Base-by-base conservation (phyloP, 2,797 vertebrate species). In the Melanotaenia boesemani region DNA sequence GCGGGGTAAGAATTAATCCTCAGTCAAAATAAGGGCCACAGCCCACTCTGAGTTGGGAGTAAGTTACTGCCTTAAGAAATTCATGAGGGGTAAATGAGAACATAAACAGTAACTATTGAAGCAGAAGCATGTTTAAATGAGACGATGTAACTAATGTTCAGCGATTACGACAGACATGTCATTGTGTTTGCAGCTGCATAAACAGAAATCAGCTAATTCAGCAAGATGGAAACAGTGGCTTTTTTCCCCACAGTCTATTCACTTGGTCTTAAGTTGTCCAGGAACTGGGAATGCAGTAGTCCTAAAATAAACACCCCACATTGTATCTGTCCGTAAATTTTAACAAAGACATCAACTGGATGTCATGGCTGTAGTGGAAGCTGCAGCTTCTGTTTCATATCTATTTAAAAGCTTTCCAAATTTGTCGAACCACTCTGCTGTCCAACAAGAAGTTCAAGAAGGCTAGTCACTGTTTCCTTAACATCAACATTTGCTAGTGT, bases 221-320 rank as follows among this genome's bases (percentile, higher is more conserved):
- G 71, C 67, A 81, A 80, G 72, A 82, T 87, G 80, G 86, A 84
- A 85, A 87, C 76, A 72, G 66, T 18, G 54, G 68, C 57, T 28
- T 18, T 24, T 76, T 36, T 36, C 7, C 2, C 73, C 85, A 72
- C 52, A 44, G 63, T 66, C 64, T 66, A 76, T 32, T 61, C 20
- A 10, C 55, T 74, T 79, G 67, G 63, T 37, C 16, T 48, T 15
- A 59, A 60, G 66, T 57, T 59, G 71, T 55, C 16, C 1, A 0
- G 56, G 20, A 74, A 56, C 75, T 82, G 71, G 82, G 85, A 89
- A 80, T 65, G 57, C 56, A 82, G 56, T 39, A 46, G 55, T 80
- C 81, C 67, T 81, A 82, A 89, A 88, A 89, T 86, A 89, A 89
- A 89, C 81, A 81, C 28, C 56, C 41, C 55, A 80, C 69, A 80